Conservation (phyloP, 2,888 invertebrate genomes). For the Entomobrya multifasciata region DNA sequence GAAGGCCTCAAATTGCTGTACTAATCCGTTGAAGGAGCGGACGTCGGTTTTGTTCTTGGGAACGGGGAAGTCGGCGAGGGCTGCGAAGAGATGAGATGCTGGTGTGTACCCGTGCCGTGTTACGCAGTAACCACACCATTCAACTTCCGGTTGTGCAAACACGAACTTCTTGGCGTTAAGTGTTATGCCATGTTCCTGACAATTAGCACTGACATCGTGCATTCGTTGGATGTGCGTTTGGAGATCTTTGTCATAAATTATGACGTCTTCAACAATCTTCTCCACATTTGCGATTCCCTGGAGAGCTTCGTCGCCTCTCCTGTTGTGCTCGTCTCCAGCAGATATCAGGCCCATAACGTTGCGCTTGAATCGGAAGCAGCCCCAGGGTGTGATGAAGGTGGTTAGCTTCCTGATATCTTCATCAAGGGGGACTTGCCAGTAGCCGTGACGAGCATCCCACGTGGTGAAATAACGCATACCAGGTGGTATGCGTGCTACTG, state of each 20-base stretch:
- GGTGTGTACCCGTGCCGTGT: constrained; percentile 10
- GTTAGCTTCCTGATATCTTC: constrained; percentile 23
- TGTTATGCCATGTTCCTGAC: too few species aligned
- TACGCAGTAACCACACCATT: constrained; percentile 37
- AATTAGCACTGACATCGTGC: too few species aligned
- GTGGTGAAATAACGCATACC: constrained; percentile 28
- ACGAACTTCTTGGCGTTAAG: constrained; percentile 42
- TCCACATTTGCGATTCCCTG: too few species aligned
- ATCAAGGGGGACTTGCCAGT: constrained; percentile 50
- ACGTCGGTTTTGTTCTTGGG: constrained; percentile 40
- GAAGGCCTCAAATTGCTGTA: constrained; percentile 43
- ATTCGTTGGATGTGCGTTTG: too few species aligned
- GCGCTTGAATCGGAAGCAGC: not conserved
- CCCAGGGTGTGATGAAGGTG: constrained; percentile 42
- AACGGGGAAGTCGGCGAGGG: constrained; percentile 25
- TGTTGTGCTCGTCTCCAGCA: constrained; percentile 53
- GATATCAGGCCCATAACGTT: constrained; percentile 50
- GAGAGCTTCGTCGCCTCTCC: constrained; percentile 11
- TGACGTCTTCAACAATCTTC: too few species aligned
- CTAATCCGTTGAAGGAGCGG: constrained; percentile 33
- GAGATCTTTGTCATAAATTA: too few species aligned
- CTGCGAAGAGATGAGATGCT: not conserved
- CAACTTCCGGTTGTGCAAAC: constrained; percentile 30
- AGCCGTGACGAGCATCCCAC: constrained; percentile 42
- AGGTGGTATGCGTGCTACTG: constrained; percentile 27